These are phyloP conservation scores for Epizoanthus ramosus DNA, from an alignment of 92 coral and sea anemone genomes.

Conservation along the genomic window DNA sequence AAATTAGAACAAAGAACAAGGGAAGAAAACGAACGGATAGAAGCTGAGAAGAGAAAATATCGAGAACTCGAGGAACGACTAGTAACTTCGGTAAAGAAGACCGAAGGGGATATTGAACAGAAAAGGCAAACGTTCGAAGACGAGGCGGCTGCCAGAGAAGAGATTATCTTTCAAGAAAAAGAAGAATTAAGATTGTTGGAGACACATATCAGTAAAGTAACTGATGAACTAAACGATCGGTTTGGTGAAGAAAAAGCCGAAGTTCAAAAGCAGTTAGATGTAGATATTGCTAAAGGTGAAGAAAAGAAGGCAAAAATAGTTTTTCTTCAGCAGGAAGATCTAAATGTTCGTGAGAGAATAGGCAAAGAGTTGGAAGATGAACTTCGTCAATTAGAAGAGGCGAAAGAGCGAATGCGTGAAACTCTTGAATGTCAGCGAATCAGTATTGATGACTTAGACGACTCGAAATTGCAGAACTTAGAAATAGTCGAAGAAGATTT, in stretches of 20 bases:
- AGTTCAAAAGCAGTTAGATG: slow-evolving; percentile 42
- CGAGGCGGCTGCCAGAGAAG: slow-evolving; percentile 52
- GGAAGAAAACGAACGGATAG: slow-evolving; percentile 78
- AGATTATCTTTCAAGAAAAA: slow-evolving; percentile 46
- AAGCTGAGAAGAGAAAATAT: slow-evolving; percentile 70
- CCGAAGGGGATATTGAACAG: slow-evolving; percentile 66
- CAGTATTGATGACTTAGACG: slow-evolving; percentile 70
- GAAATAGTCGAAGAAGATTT: slow-evolving; percentile 77
- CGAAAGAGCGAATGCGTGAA: slow-evolving; percentile 60
- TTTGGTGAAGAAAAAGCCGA: slow-evolving; percentile 47
- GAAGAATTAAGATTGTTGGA: slow-evolving; percentile 45
- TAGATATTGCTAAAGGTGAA: slow-evolving; percentile 42
- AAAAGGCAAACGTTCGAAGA: slow-evolving; percentile 70
- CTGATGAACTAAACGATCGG: slow-evolving; percentile 53
- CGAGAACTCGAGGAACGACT: slow-evolving; percentile 72
- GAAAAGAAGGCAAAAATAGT: slow-evolving; percentile 57
- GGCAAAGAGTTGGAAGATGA: slow-evolving; percentile 75
- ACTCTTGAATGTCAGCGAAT: slow-evolving; percentile 70
- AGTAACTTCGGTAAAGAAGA: slow-evolving; percentile 54
- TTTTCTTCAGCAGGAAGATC: slow-evolving; percentile 70
- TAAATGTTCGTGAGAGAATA: slow-evolving; percentile 51
- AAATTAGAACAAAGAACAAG: slow-evolving; percentile 67
- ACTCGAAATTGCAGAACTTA: slow-evolving; percentile 60
- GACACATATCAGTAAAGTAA: slow-evolving; percentile 49
- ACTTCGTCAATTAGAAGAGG: slow-evolving; percentile 48